phyloP scores from a whole-genome alignment of 2,888 invertebrate genomes.

The Parnassius apollo region DNA sequence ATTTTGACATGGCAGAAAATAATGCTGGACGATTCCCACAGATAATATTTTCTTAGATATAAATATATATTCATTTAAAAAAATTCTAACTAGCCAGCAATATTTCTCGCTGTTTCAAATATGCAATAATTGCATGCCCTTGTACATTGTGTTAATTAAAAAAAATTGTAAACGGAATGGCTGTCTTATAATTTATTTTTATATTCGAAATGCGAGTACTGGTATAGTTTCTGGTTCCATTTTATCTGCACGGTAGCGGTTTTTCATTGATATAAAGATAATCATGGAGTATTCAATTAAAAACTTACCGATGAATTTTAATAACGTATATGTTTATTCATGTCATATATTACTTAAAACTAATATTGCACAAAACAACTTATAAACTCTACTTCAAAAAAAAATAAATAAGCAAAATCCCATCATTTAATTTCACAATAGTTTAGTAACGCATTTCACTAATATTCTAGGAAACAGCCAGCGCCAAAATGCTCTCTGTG shows the following conservation, averaged over 20 bases:
- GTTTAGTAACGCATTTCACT: slow-evolving; percentile 39
- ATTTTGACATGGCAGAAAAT: background rate
- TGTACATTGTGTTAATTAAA: slow-evolving; percentile 32
- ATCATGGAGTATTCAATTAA: no score
- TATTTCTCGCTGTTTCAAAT: slow-evolving; percentile 7
- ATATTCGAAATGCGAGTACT: background rate
- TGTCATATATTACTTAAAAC: no score
- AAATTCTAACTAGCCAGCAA: background rate
- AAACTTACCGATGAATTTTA: no score
- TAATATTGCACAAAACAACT: no score
- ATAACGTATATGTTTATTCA: no score
- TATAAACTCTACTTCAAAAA: no score
- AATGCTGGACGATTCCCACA: background rate
- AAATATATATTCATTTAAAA: background rate
- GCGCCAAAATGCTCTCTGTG: slow-evolving; percentile 75
- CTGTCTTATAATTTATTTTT: slow-evolving; percentile 38
- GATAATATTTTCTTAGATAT: background rate
- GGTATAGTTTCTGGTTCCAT: no score
- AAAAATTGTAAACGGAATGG: slow-evolving; percentile 35
- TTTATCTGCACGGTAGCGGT: background rate
- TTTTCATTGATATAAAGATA: background rate
- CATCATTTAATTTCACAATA: background rate
- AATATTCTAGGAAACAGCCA: slow-evolving; percentile 72
- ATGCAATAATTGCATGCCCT: slow-evolving; percentile 10
- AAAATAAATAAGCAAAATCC: no score